These are phyloP conservation scores for Columba livia DNA, from an alignment of 2,113 vertebrate genomes.

Conservation along the genomic window DNA sequence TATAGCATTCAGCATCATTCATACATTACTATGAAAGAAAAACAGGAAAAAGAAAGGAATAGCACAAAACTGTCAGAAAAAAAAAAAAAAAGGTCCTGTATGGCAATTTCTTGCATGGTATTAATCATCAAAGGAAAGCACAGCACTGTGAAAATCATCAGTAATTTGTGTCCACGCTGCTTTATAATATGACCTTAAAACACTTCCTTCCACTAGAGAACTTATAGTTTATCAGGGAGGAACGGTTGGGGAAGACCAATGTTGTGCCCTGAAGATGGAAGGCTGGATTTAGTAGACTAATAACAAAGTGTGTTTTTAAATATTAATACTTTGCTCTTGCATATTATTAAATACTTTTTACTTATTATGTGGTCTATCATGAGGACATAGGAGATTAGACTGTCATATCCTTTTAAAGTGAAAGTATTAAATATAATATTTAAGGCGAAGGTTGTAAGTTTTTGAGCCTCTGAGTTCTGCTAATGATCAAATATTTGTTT, in stretches of 20 bases:
- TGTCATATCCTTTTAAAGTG: background rate
- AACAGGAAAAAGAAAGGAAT: background rate
- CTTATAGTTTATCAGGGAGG: background rate
- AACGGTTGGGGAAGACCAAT: background rate
- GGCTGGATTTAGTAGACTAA: conserved; percentile 11
- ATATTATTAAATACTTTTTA: background rate
- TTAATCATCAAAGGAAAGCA: conserved; percentile 26
- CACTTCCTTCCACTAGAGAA: background rate
- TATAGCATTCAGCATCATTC: background rate
- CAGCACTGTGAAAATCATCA: background rate
- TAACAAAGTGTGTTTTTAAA: background rate
- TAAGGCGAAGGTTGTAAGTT: background rate
- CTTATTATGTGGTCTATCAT: background rate
- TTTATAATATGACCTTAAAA: conserved; percentile 16
- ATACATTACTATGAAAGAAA: background rate
- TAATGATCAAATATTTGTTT: background rate
- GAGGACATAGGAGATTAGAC: background rate
- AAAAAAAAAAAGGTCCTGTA: background rate
- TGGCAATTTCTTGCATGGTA: background rate
- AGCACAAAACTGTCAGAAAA: background rate
- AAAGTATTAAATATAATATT: background rate
- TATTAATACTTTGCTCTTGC: background rate
- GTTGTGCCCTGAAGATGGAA: background rate
- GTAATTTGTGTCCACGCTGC: background rate
- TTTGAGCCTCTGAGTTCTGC: background rate